A percentile compares a stretch with the other conserved stretches of the same genome.
These are phyloP conservation scores for Hypotaenidia okinawae DNA, from an alignment of 2,797 vertebrate species.

Conservation along the genomic window DNA sequence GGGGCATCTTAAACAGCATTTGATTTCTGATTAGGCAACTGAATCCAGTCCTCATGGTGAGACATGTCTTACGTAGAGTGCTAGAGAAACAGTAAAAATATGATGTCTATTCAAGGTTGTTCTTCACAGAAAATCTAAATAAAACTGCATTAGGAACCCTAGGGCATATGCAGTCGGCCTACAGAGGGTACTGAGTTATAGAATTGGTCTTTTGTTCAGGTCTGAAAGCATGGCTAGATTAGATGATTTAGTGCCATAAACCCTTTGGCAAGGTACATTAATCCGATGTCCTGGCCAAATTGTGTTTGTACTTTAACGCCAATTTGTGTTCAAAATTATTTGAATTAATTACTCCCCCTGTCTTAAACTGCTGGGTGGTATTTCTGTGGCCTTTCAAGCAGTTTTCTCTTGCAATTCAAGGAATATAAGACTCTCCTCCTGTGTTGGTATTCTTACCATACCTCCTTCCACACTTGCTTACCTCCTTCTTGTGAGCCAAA, in stretches of 20 bases:
- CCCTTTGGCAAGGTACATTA: slow-evolving; percentile 42
- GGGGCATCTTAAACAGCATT: background rate
- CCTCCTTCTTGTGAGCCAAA: background rate
- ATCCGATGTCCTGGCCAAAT: slow-evolving; percentile 11
- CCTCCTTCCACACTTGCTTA: background rate
- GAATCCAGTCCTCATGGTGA: background rate
- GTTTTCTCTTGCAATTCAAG: background rate
- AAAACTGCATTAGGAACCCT: background rate
- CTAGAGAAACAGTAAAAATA: background rate
- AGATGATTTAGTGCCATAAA: slow-evolving; percentile 44
- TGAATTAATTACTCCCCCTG: slow-evolving; percentile 40
- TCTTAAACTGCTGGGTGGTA: background rate
- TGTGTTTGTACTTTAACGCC: background rate
- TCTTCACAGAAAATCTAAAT: slow-evolving; percentile 1
- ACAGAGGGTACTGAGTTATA: background rate
- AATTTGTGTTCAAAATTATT: slow-evolving; percentile 42
- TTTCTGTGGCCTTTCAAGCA: slow-evolving; percentile 1
- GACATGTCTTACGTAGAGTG: background rate
- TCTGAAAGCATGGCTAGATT: slow-evolving; percentile 34
- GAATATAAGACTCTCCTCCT: background rate
- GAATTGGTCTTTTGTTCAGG: slow-evolving; percentile 1
- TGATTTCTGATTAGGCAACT: background rate
- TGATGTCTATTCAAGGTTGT: background rate
- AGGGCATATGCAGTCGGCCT: background rate
- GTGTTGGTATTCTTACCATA: background rate